phyloP scores from a whole-genome alignment of 2,797 vertebrate species.

The Gambusia yucatana region DNA sequence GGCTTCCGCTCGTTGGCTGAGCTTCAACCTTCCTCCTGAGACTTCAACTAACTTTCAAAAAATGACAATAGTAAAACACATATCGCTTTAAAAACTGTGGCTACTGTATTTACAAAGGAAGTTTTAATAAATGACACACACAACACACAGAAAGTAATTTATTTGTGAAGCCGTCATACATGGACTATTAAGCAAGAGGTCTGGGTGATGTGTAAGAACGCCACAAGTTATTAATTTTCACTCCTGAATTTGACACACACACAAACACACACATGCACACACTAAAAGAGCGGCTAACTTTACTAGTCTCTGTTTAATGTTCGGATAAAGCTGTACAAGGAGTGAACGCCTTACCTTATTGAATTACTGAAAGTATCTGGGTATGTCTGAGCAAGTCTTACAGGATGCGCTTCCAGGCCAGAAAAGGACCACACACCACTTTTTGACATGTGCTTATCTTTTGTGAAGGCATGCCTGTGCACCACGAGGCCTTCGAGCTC shows the following conservation, averaged over 20 bases:
- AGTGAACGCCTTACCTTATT: constrained; percentile 43
- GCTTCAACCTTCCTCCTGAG: background rate
- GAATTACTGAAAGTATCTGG: constrained; percentile 47
- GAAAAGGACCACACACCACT: constrained; percentile 72
- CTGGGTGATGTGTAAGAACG: constrained; percentile 47
- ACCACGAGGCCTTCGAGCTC: constrained; percentile 48
- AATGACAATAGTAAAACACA: background rate
- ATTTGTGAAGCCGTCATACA: constrained; percentile 61
- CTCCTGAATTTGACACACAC: constrained; percentile 4
- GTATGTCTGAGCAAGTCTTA: constrained; percentile 9
- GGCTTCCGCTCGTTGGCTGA: too few species aligned
- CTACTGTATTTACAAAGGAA: background rate
- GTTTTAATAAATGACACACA: background rate
- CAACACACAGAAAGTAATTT: constrained; percentile 35
- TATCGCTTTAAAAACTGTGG: background rate
- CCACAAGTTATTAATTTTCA: constrained; percentile 23
- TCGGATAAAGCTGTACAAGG: constrained; percentile 43
- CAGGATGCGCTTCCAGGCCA: constrained; percentile 29
- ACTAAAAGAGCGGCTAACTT: constrained; percentile 12
- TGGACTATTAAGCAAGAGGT: constrained; percentile 59
- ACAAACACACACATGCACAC: background rate
- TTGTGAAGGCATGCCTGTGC: constrained; percentile 52
- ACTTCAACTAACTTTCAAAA: background rate
- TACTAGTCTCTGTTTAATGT: constrained; percentile 50
- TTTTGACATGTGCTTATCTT: constrained; percentile 69